Evolutionary conservation across 2,888 invertebrate genomes (phyloP), one percentile per base, ranked within the genome.

Genomic region (Drosophila phalerata): DNA sequence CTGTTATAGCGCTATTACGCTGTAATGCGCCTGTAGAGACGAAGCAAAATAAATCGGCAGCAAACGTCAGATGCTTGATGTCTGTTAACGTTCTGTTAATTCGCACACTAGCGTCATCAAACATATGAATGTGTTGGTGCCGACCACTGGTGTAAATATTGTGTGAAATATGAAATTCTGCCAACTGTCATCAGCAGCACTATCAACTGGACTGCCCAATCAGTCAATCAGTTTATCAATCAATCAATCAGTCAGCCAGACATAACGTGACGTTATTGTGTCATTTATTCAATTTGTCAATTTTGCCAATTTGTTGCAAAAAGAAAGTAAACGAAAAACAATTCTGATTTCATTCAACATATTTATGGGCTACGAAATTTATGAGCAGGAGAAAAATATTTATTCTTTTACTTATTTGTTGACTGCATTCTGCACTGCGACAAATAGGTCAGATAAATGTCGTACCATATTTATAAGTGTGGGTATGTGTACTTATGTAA

Each of bases 211-310:
- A 49, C 53, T 56, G 58, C 8, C 34, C 32, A 58, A 37, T 30
- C 32, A 48, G 30, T 42, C 55, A 55, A 42, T 48, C 47, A 55
- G 60, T 37, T 25, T 10, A 45, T 57, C 57, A 47, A 47, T 79
- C 57, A 47, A 47, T 79, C 52, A 48, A 42, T 67, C 79, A 66
- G 47, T 42, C 64, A 65, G 47, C 28, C 58, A 25, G 51, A 13
- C 52, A 49, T 73, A 67, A 63, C 45, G 19, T 17, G 32, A 57
- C 47, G 28, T 22, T 58, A 60, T 62, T 57, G 55, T 71, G 72
- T 74, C 73, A 80, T 57, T 75, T 63, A 58, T 71, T 69, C 72
- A 70, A 86, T 85, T 84, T 77, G 71, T 72, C 72, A 73, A 63
- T 57, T 69, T 57, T 69, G 40, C 57, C 66, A 73, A 62, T 68